Base-by-base conservation (phyloP, 2,888 invertebrate genomes). In the Eristalis arbustorum region DNA sequence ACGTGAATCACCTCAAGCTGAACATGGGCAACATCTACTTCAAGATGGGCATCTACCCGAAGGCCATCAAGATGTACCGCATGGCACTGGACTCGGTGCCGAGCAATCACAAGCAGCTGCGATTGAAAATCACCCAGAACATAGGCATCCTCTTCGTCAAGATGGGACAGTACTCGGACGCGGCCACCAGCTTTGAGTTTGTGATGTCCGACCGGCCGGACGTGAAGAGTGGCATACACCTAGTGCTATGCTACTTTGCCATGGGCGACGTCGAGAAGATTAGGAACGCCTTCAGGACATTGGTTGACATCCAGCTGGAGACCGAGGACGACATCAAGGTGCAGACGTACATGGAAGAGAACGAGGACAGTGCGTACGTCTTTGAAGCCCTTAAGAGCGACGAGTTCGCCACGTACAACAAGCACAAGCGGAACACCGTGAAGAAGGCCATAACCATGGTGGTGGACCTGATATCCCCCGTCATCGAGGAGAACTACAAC, bases 11-110 rank as follows among this genome's bases (percentile, higher is more conserved):
- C 85, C 93, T 99, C 10, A 98, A 98, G 94, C 96, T 99, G 0
- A 99, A 99, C 92, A 99, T 99, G 96, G 99, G 99, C 1, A 99
- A 99, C 91, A 98, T 99, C 90, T 98, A 98, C 93, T 98, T 97
- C 90, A 97, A 97, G 93, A 97, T 98, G 95, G 98, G 98, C 88
- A 95, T 97, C 90, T 98, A 97, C 91, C 96, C 97, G 14, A 98
- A 98, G 93, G 99, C 99, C 0, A 95, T 99, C 79, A 99, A 99
- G 94, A 96, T 98, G 94, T 99, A 98, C 91, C 95, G 99, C 89
- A 99, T 99, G 99, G 99, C 99, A 0, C 94, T 99, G 88, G 99
- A 99, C 93, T 99, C 99, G 93, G 96, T 97, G 3, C 98, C 98
- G 0, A 97, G 97, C 56, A 97, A 96, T 73, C 97, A 98, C 91